A percentile compares a stretch with the other conserved stretches of the same genome.
phyloP scores from a whole-genome alignment of 2,797 vertebrate genomes.

The Selene dorsalis region DNA sequence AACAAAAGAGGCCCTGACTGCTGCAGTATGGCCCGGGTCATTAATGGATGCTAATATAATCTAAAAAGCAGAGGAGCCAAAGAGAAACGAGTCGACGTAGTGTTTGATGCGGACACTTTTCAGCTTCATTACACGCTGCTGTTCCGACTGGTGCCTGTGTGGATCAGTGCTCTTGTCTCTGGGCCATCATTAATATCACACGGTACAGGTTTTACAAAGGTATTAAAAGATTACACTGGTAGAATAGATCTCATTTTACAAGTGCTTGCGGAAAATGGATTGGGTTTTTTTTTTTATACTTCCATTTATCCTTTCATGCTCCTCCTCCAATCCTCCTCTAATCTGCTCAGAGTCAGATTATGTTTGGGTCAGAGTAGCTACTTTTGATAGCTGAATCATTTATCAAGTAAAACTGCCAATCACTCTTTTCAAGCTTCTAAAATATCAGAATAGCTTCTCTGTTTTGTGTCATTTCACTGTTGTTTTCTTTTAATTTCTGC shows the following conservation, averaged over 20 bases:
- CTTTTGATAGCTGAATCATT: neutral
- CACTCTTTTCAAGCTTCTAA: neutral
- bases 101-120: constrained; percentile 70
- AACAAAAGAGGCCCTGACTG: constrained; percentile 56
- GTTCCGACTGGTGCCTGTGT: constrained; percentile 38
- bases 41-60: constrained; percentile 76
- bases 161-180: constrained; percentile 66
- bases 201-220: constrained; percentile 65
- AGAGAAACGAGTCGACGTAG: constrained; percentile 56
- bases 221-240: constrained; percentile 75
- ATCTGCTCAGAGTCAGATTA: constrained; percentile 9
- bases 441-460: neutral
- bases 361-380: neutral
- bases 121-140: constrained; percentile 68
- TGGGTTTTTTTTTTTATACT: constrained; percentile 16
- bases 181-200: constrained; percentile 70
- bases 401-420: neutral
- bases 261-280: constrained; percentile 54
- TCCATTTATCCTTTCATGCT: constrained; percentile 45
- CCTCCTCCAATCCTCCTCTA: constrained; percentile 11
- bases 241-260: constrained; percentile 61
- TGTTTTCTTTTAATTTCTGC: neutral
- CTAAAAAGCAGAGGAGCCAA: constrained; percentile 61
- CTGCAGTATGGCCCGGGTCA: constrained; percentile 61
- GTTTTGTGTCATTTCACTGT: neutral